phyloP scores from a whole-genome alignment of 2,113 vertebrate genomes.

The Hemichromis elongatus region DNA sequence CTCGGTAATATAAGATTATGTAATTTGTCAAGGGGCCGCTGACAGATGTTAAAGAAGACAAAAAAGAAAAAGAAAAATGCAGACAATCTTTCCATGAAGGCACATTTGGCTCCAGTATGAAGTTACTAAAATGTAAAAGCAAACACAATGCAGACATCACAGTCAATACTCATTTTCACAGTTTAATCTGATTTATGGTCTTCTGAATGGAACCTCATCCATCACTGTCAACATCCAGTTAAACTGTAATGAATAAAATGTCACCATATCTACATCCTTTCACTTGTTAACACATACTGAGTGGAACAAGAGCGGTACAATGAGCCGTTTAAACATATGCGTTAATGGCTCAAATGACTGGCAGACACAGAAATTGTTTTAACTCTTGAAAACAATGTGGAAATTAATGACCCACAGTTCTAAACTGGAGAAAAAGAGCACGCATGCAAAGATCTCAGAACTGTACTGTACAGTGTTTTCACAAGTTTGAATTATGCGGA shows the following conservation, averaged over 20 bases:
- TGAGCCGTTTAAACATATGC: neutral
- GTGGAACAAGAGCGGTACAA: neutral
- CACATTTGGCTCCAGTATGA: conserved; percentile 1
- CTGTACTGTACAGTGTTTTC: neutral
- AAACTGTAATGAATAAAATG: conserved; percentile 37
- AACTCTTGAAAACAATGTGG: neutral
- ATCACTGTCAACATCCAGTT: conserved; percentile 46
- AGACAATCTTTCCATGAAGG: neutral
- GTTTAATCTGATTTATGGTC: conserved; percentile 46
- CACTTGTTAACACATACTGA: conserved; percentile 23
- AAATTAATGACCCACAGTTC: neutral
- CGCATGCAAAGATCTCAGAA: neutral
- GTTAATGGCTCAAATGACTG: neutral
- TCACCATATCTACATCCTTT: conserved; percentile 15
- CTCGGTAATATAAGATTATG: neutral
- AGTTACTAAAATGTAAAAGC: conserved; percentile 15
- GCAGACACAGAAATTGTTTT: neutral
- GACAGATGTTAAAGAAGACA: neutral
- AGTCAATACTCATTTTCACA: conserved; percentile 45
- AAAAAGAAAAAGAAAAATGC: neutral
- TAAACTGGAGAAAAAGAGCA: neutral
- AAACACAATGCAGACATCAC: conserved; percentile 24
- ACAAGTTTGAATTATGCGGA: neutral
- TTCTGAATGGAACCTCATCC: conserved; percentile 29
- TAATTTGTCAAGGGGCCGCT: neutral